Evolutionary conservation across 2,113 vertebrate genomes (phyloP).

Genomic region (Thryonomys swinderianus): DNA sequence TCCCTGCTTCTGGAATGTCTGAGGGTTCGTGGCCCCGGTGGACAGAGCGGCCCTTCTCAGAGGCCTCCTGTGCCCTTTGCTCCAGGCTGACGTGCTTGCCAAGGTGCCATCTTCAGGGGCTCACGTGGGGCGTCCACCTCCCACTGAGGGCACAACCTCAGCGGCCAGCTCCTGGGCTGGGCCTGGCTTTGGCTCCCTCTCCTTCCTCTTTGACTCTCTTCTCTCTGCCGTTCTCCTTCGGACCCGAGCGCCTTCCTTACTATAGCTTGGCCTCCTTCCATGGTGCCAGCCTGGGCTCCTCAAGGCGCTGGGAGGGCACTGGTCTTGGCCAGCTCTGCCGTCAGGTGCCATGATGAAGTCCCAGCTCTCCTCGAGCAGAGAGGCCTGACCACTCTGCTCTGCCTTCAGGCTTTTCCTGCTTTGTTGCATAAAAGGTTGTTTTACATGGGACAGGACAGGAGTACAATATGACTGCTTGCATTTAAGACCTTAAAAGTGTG

Average conservation of each 20-base stretch:
- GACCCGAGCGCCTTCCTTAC: slow-evolving; percentile 57
- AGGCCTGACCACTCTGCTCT: not conserved
- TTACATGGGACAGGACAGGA: not conserved
- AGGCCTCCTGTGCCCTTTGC: no score
- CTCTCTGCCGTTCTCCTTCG: slow-evolving; percentile 38
- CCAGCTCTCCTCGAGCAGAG: slow-evolving; percentile 57
- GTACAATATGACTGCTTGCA: not conserved
- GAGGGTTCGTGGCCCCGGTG: no score
- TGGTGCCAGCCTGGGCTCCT: slow-evolving; percentile 65
- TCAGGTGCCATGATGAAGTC: slow-evolving; percentile 62
- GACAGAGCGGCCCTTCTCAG: no score
- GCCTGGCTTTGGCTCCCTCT: not conserved
- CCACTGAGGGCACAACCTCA: not conserved
- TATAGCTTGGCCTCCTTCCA: slow-evolving; percentile 74
- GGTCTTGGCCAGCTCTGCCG: slow-evolving; percentile 68
- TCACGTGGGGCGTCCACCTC: no score
- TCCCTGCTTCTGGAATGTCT: no score
- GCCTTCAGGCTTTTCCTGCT: slow-evolving; percentile 11
- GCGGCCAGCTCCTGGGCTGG: not conserved
- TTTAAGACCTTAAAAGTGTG: not conserved
- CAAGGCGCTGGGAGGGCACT: slow-evolving; percentile 69
- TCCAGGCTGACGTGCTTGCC: no score
- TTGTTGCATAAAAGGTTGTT: slow-evolving; percentile 52
- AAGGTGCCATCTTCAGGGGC: no score
- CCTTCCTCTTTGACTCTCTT: not conserved